Conservation (phyloP, 2,113 vertebrate species). For the Alligator sinensis region DNA sequence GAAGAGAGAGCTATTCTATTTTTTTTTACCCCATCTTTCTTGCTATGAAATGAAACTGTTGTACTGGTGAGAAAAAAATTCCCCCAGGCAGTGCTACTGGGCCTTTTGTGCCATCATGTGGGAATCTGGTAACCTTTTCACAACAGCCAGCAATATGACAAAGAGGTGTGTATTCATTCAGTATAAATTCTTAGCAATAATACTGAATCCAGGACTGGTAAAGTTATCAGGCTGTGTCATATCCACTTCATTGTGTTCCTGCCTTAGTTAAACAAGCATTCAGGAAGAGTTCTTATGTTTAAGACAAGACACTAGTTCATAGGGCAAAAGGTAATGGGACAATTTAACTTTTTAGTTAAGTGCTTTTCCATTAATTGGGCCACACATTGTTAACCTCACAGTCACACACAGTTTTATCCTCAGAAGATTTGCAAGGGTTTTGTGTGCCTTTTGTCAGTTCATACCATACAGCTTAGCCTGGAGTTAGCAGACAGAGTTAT, state of each 20-base stretch:
- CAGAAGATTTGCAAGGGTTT: slow-evolving; percentile 44
- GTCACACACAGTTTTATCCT: not conserved
- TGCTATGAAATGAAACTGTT: not conserved
- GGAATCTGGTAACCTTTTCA: slow-evolving; percentile 46
- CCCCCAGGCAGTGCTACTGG: not conserved
- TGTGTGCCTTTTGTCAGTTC: slow-evolving; percentile 50
- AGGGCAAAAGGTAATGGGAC: slow-evolving; percentile 54
- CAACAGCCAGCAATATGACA: not conserved
- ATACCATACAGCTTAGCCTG: slow-evolving; percentile 32
- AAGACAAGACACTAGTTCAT: slow-evolving; percentile 41
- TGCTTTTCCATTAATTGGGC: slow-evolving; percentile 58
- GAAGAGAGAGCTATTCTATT: not conserved
- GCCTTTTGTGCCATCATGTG: not conserved
- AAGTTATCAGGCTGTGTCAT: slow-evolving; percentile 36
- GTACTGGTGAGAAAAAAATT: not conserved
- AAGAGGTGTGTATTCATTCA: slow-evolving; percentile 22
- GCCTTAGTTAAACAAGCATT: slow-evolving; percentile 15
- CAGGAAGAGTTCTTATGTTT: slow-evolving; percentile 5
- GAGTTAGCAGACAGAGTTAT: slow-evolving; percentile 33
- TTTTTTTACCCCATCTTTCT: not conserved
- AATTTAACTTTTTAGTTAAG: slow-evolving; percentile 40
- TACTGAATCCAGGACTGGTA: not conserved
- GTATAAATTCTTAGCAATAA: slow-evolving; percentile 10
- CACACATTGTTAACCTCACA: slow-evolving; percentile 55
- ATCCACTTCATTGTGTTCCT: slow-evolving; percentile 23